Base-by-base conservation (phyloP, 2,113 vertebrate genomes). In the Pelecanoides urinatrix region DNA sequence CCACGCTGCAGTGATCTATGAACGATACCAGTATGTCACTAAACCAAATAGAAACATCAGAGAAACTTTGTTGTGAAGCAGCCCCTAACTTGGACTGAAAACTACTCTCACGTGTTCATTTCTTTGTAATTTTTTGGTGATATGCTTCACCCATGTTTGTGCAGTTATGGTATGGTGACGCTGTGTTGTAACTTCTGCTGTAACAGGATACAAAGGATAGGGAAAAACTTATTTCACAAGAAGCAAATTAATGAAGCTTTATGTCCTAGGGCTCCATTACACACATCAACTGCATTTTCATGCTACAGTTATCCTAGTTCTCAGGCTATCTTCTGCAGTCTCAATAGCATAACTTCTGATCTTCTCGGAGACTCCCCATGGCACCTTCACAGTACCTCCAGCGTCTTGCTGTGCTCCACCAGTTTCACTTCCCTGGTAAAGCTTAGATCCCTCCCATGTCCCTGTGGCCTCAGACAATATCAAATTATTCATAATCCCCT, bases 1-100 rank as follows among this genome's bases (percentile, higher is more conserved):
- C 94, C 61, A 76, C 15, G 16, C 94, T 91, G 53, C 94, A 92
- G 89, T 86, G 71, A 95, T 84, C 56, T 78, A 36, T 77, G 59
- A 44, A 16, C 10, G 32, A n/a, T 88, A 63, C 56, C 84, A 84
- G 53, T 32, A 87, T 90, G 72, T 91, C 68, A 88, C 62, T 86
- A 71, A 90, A 87, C 62, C 67, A 89, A 26, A 86, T 5, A 83
- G 84, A 92, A 86, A 75, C 55, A 90, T 68, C 85, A 88, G 26
- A 72, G 65, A 79, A 91, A 66, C 36, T 86, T 49, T 63, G 36
- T 62, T 68, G 44, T 68, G 90, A 80, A 88, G 26, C n/a, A 67
- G 61, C 21, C 50, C 10, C 55, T 81, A 42, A 45, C 77, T 90
- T 81, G 74, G 52, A 29, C 58, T 59, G 45, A 83, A 95, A 93